Base-by-base conservation (phyloP, 2,888 invertebrate genomes). In the Chymomyza procnemis region DNA sequence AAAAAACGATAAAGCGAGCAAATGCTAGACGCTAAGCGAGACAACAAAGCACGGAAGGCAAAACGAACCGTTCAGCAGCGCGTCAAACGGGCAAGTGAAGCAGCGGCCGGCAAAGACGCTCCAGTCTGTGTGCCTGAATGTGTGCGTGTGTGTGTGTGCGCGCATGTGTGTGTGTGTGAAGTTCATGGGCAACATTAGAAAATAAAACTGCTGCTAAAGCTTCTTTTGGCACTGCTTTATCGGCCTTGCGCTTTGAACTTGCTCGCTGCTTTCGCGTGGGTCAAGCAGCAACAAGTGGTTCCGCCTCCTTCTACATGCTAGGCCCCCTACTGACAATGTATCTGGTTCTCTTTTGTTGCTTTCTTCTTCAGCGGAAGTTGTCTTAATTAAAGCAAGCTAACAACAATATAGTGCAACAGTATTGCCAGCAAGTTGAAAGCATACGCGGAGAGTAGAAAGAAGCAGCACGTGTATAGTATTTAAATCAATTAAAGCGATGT, bases 21-120 rank as follows among this genome's bases (percentile, higher is more conserved):
- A n/a, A 18, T 18, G 18, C 48, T n/a, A 16, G 18, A 50, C 34
- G 34, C 9, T 12, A 41, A 5, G 3, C 12, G 12, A 41, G 34
- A 41, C 34, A 41, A 41, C 34, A 41, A 41, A 41, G 34, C 34
- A 26, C 26, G 12, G 34, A 41, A 5, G 18, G 64, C n/a, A 60
- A 21, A 26, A 41, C 47, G 34, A n/a, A 65, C 65, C 62, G 65
- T 54, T 34, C 59, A 52, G 56, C 52, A 58, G 16, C 47, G 59
- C 65, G 65, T 65, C 65, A 34, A 30, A 46, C 16, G 61, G 61
- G 58, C 58, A 62, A 69, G 57, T 69, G 69, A 57, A 46, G 30
- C 54, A n/a, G 19, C 21, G 16, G 62, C 19, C 19, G 46, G 19
- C 21, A 26, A 3, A 26, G 60, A 21, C 47, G 18, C 30, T 26